These are phyloP conservation scores for Pseudochaenichthys georgianus DNA, from an alignment of 2,797 vertebrate species.

Conservation along the genomic window DNA sequence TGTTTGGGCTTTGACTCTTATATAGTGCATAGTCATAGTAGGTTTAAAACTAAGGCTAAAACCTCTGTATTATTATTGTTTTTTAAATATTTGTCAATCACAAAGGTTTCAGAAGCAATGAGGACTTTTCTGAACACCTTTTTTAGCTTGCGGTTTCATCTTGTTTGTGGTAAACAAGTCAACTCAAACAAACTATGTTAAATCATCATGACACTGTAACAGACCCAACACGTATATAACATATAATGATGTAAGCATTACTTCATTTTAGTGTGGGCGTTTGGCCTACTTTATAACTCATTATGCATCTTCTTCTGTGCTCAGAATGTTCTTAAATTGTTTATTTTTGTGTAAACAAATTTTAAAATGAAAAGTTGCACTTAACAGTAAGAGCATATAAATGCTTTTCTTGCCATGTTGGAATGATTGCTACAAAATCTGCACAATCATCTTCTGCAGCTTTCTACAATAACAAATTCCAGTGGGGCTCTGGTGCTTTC, in stretches of 20 bases:
- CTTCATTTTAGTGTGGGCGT: not conserved
- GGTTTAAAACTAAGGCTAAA: not conserved
- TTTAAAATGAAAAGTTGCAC: not conserved
- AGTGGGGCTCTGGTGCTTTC: not conserved
- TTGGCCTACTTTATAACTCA: not conserved
- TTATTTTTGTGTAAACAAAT: too few relatives aligned
- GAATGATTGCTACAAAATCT: constrained; percentile 20
- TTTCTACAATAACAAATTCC: constrained; percentile 21
- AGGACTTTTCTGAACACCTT: not conserved
- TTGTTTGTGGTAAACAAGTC: constrained; percentile 3
- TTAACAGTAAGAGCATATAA: constrained; percentile 22
- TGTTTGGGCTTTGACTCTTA: not conserved
- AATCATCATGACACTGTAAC: not conserved
- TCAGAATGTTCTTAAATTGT: not conserved
- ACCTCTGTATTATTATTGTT: not conserved
- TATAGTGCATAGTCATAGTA: not conserved
- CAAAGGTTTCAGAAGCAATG: not conserved
- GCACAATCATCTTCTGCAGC: constrained; percentile 30
- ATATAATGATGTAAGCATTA: not conserved
- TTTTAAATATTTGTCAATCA: not conserved
- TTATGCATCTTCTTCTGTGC: not conserved
- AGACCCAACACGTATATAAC: not conserved
- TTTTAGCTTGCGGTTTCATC: not conserved
- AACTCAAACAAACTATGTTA: not conserved
- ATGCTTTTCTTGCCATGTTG: constrained; percentile 20